These are phyloP conservation scores for Apamea crenata DNA, from an alignment of 2,888 invertebrate genomes.

Conservation along the genomic window DNA sequence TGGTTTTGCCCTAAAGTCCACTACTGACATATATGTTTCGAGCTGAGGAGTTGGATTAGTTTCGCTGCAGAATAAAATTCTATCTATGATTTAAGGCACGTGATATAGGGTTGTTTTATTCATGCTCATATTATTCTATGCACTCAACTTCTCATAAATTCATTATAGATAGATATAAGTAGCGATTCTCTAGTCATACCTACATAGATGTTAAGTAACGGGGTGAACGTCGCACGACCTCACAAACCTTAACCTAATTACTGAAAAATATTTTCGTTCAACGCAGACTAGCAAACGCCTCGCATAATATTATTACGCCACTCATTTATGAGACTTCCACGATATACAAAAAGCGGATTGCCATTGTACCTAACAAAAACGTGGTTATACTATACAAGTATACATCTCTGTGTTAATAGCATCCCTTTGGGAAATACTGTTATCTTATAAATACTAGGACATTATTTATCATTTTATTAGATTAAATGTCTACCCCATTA, in stretches of 20 bases:
- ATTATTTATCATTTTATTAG: neutral
- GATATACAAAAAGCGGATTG: neutral
- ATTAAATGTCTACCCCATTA: neutral
- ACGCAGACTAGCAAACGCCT: neutral
- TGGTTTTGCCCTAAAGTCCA: neutral
- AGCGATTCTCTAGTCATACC: neutral
- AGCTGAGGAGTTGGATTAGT: neutral
- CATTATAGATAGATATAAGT: neutral
- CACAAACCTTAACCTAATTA: conserved; percentile 34
- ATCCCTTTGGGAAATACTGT: neutral
- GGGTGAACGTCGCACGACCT: conserved; percentile 33
- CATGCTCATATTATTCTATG: too few relatives aligned
- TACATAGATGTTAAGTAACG: conserved; percentile 9
- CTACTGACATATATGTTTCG: neutral
- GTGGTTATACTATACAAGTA: neutral
- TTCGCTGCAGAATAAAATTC: neutral
- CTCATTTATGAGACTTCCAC: conserved; percentile 15
- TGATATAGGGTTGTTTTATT: neutral
- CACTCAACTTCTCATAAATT: neutral
- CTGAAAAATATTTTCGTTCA: conserved; percentile 37
- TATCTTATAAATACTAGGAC: neutral
- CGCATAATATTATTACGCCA: neutral
- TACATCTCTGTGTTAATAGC: neutral
- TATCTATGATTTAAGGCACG: neutral
- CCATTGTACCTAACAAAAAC: neutral